phyloP scores from a whole-genome alignment of 1,140 invertebrate genomes.

The Drosophila chauvacae region DNA sequence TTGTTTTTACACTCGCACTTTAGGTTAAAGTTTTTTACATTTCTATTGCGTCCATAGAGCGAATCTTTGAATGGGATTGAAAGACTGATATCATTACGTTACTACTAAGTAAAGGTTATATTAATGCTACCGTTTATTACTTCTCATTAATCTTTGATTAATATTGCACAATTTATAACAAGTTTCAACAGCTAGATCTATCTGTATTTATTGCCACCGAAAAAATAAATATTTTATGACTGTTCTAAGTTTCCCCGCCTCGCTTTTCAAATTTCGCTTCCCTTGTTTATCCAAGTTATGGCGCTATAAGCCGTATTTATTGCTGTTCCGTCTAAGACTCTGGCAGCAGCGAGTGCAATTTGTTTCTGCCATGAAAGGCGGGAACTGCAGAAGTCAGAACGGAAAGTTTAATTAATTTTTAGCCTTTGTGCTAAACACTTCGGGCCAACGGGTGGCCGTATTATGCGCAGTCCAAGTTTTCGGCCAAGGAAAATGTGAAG shows the following conservation, averaged over 20 bases:
- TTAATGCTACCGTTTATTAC: not conserved
- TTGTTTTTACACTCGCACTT: not conserved
- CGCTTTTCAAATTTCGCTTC: not conserved
- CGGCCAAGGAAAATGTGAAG: slow-evolving; percentile 22
- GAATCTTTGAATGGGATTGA: not conserved
- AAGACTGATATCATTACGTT: too few relatives aligned
- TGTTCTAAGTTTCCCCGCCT: too few relatives aligned
- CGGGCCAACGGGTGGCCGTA: slow-evolving; percentile 17
- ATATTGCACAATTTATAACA: too few relatives aligned
- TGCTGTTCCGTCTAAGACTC: slow-evolving; percentile 27
- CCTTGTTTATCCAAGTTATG: slow-evolving; percentile 27
- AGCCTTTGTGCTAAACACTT: slow-evolving; percentile 66
- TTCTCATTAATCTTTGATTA: not conserved
- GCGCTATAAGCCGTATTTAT: slow-evolving; percentile 40
- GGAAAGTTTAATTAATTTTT: slow-evolving; percentile 77
- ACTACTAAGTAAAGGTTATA: too few relatives aligned
- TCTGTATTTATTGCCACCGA: not conserved
- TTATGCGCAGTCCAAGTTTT: slow-evolving; percentile 36
- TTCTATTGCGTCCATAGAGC: too few relatives aligned
- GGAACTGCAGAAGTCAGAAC: slow-evolving; percentile 43
- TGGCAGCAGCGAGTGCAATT: slow-evolving; percentile 35
- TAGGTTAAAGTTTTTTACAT: not conserved
- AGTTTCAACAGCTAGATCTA: not conserved
- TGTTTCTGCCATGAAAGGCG: slow-evolving; percentile 31
- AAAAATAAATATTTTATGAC: not conserved